Percentiles rank a stretch among this genome's conserved stretches.
Conservation (phyloP, 2,113 vertebrate genomes). For the Brachypteracias leptosomus region DNA sequence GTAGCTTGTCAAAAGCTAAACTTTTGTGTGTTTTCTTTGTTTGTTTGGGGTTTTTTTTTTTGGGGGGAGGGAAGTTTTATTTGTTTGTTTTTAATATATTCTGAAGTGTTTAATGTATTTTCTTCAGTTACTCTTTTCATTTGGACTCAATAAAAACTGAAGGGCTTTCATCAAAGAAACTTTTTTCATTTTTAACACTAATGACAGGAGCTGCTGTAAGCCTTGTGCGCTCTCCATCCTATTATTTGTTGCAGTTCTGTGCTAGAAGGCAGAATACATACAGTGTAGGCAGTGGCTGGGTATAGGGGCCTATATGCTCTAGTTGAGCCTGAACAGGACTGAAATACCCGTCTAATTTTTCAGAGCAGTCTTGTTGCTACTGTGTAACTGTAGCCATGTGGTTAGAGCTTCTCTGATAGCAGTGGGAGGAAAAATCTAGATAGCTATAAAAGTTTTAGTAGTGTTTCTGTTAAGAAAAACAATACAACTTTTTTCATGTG, state of each 20-base stretch:
- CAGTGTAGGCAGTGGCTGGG: background rate
- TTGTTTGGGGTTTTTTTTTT: background rate
- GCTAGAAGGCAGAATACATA: too few relatives aligned
- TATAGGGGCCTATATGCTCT: background rate
- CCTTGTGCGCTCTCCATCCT: background rate
- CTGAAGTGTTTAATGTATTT: background rate
- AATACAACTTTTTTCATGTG: background rate
- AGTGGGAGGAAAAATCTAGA: background rate
- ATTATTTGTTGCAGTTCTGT: background rate
- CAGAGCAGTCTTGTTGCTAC: background rate
- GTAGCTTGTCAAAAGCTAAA: background rate
- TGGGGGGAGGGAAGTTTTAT: too few relatives aligned
- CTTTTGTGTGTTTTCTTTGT: background rate
- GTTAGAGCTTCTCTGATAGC: background rate
- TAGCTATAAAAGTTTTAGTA: background rate
- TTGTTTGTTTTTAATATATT: background rate
- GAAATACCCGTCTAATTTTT: background rate
- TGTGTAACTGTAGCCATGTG: background rate
- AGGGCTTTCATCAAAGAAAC: background rate
- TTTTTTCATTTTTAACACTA: background rate
- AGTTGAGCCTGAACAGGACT: background rate
- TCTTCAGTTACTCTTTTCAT: background rate
- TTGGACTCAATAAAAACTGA: background rate
- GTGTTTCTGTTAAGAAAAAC: background rate
- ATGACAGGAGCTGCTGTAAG: background rate